These are phyloP conservation scores for Manacus vitellinus DNA, from an alignment of 2,113 vertebrate species.

Conservation along the genomic window DNA sequence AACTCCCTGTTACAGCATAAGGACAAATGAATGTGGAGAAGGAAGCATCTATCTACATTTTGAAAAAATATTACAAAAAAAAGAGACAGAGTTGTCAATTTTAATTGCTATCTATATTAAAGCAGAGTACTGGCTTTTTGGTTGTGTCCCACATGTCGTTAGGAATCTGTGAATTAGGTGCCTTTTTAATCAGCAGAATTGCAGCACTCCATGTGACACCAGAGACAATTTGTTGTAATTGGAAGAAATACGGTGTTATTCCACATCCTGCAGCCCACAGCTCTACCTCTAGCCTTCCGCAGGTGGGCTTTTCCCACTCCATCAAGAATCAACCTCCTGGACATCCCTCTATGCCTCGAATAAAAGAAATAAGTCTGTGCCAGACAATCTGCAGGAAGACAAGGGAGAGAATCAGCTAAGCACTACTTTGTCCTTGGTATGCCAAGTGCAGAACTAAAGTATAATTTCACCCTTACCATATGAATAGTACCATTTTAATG, in stretches of 20 bases:
- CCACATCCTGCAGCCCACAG: not conserved
- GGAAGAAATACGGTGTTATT: not conserved
- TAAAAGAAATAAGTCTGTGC: not conserved
- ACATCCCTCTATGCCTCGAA: not conserved
- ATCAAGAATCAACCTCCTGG: not conserved
- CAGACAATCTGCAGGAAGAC: not conserved
- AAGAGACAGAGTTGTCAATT: not conserved
- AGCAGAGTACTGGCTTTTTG: not conserved
- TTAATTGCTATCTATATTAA: not conserved
- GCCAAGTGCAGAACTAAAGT: not conserved
- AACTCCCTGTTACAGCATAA: not conserved
- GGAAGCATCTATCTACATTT: not conserved
- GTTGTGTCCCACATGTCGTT: not conserved
- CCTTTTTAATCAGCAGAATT: not conserved
- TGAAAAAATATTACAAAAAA: not conserved
- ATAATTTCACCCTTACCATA: not conserved
- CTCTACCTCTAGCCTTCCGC: not conserved
- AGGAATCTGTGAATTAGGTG: not conserved
- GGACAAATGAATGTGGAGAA: not conserved
- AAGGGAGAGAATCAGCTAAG: not conserved
- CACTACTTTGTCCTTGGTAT: not conserved
- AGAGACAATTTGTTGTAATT: not conserved
- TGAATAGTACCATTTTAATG: not conserved
- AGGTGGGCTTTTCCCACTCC: not conserved
- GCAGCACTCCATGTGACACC: fast-evolving